These are phyloP conservation scores for Caradrina kadenii DNA, from an alignment of 2,888 invertebrate species.

Conservation along the genomic window DNA sequence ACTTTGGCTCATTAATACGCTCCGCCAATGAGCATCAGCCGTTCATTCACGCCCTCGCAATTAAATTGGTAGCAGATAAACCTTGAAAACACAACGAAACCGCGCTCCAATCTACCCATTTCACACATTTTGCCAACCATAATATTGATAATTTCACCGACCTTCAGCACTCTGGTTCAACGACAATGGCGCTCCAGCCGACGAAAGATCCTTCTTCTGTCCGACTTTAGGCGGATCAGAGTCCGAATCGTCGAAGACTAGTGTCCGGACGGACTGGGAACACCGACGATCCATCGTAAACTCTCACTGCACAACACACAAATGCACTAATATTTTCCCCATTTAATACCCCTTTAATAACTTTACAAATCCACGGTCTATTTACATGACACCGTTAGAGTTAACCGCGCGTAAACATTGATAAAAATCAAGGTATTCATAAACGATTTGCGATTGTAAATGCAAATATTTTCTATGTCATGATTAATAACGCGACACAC, in stretches of 20 bases:
- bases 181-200: constrained; percentile 81
- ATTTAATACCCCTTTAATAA: constrained; percentile 79
- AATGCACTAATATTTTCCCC: constrained; percentile 83
- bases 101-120: constrained; percentile 61
- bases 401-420: constrained; percentile 57
- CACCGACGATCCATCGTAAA: constrained; percentile 90
- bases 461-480: constrained; percentile 78
- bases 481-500: constrained; percentile 81
- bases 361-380: constrained; percentile 63
- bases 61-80: constrained; percentile 80
- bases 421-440: constrained; percentile 62
- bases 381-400: constrained; percentile 70
- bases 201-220: constrained; percentile 82
- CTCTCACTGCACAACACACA: constrained; percentile 84
- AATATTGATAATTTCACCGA: constrained; percentile 72
- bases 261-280: constrained; percentile 93
- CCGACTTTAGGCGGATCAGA: constrained; percentile 87
- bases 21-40: constrained; percentile 55
- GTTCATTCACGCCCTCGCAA: constrained; percentile 78
- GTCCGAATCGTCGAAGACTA: constrained; percentile 94
- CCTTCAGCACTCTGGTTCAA: constrained; percentile 87
- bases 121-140: constrained; percentile 67
- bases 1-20: constrained; percentile 48
- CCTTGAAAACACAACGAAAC: constrained; percentile 82
- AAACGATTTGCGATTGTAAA: constrained; percentile 55